phyloP scores from a whole-genome alignment of 2,888 invertebrate genomes.

The Chouioia cunea region DNA sequence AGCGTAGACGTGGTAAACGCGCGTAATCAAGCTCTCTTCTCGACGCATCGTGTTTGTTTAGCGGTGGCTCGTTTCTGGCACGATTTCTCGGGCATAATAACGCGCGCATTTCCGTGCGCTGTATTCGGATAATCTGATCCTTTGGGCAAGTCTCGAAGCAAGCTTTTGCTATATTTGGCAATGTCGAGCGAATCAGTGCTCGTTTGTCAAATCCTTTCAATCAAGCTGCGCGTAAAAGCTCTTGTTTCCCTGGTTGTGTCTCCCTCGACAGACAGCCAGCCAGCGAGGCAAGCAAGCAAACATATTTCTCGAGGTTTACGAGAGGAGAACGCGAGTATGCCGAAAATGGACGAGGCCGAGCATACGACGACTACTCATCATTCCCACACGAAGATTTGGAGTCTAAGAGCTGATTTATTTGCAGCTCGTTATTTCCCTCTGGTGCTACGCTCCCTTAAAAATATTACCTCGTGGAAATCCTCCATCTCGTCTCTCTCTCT shows the following conservation, averaged over 20 bases:
- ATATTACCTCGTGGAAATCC: conserved; percentile 43
- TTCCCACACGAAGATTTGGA: conserved; percentile 46
- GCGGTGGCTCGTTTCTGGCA: conserved; percentile 6
- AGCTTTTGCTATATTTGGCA: no score
- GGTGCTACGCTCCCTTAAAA: conserved; percentile 21
- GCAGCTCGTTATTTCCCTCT: conserved; percentile 45
- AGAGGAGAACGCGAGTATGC: no score
- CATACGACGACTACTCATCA: conserved; percentile 43
- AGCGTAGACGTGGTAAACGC: conserved; percentile 38
- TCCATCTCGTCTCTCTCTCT: conserved; percentile 29
- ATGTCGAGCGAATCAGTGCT: no score
- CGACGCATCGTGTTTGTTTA: conserved; percentile 45
- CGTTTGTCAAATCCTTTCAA: no score
- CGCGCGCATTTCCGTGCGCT: conserved; percentile 43
- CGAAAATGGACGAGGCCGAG: conserved; percentile 11
- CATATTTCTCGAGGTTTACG: no score
- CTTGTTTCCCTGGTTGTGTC: no score
- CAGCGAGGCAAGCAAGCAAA: no score
- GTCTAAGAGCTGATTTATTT: conserved; percentile 48
- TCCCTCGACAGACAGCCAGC: no score
- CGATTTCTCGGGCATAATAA: conserved; percentile 7
- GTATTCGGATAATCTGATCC: conserved; percentile 55
- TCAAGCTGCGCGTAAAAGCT: no score
- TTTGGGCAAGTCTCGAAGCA: conserved; percentile 41
- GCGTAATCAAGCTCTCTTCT: conserved; percentile 55